Percentiles rank a stretch among this genome's conserved stretches.
Conservation (phyloP, 1,140 invertebrate genomes). For the Philaenus spumarius region DNA sequence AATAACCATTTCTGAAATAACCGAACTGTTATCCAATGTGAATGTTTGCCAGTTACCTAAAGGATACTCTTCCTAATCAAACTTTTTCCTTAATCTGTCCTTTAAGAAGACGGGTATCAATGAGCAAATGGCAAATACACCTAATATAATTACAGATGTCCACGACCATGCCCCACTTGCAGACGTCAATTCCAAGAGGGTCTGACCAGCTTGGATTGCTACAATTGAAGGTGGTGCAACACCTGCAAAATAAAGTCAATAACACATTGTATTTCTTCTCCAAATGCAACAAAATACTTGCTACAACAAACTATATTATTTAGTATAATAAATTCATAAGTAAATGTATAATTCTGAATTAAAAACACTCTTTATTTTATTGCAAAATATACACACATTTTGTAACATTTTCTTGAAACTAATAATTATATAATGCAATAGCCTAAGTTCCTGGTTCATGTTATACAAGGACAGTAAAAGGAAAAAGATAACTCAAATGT, state of each 20-base stretch:
- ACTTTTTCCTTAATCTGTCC: constrained; percentile 69
- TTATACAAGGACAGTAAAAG: too few species aligned
- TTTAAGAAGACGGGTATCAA: constrained; percentile 90
- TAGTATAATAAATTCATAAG: too few species aligned
- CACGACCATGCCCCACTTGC: constrained; percentile 85
- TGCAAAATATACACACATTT: too few species aligned
- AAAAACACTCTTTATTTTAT: too few species aligned
- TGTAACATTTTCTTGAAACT: too few species aligned
- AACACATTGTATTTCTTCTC: too few species aligned
- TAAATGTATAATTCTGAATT: too few species aligned
- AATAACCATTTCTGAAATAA: background rate
- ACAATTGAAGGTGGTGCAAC: constrained; percentile 97
- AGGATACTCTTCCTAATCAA: constrained; percentile 49
- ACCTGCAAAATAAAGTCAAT: constrained; percentile 55
- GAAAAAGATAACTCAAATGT: too few species aligned
- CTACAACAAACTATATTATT: too few species aligned
- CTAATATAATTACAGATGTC: constrained; percentile 73
- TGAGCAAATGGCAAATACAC: constrained; percentile 71
- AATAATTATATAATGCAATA: too few species aligned
- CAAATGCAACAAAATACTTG: too few species aligned
- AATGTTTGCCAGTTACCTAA: constrained; percentile 6
- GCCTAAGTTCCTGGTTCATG: too few species aligned
- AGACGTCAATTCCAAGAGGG: constrained; percentile 85
- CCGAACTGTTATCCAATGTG: background rate
- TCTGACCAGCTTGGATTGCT: constrained; percentile 95